Base-by-base conservation (phyloP, 1,140 invertebrate species). In the Sitophilus oryzae region DNA sequence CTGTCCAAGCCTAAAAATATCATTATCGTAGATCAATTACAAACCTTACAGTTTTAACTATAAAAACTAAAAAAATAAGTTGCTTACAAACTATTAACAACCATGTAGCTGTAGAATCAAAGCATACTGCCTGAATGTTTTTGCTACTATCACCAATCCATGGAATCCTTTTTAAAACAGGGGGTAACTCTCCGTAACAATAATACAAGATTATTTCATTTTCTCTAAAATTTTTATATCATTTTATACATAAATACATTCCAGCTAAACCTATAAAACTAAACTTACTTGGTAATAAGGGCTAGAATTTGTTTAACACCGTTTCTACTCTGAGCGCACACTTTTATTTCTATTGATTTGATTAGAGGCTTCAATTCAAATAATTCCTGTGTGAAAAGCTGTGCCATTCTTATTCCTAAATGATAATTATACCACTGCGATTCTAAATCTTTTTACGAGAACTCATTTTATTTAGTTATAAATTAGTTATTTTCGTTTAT, bases 51-150 rank as follows among this genome's bases (percentile, higher is more conserved):
- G n/a, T 38, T 20, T 56, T 21, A 15, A 21, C 10, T 16, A 43
- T 9, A 43, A 61, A 18, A 25, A 41, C 34, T 4, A 1, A 18
- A 21, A 15, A 14, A 48, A 45, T 22, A 34, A 2, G 23, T 18
- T 50, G 51, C 72, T 75, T 73, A 71, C 78, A 80, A 36, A 82
- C 72, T 57, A 79, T 71, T 6, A 86, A 66, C n/a, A 87, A 70
- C 83, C 83, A 86, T 41, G 78, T 74, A 30, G 82, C 82, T n/a
- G 76, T 74, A 18, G 82, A 78, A 72, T 86, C 83, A 70, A 87
- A 86, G 66, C 82, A 83, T 50, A 86, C 66, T 50, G 80, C 77
- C 56, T 80, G 74, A 34, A 87, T 82, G 56, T 72, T 69, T 68
- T 81, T 81, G 38, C 76, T 73, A 16, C 69, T 70, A 21, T 78